Evolutionary conservation across 2,113 vertebrate species (phyloP).

Genomic region (Hemichromis elongatus): DNA sequence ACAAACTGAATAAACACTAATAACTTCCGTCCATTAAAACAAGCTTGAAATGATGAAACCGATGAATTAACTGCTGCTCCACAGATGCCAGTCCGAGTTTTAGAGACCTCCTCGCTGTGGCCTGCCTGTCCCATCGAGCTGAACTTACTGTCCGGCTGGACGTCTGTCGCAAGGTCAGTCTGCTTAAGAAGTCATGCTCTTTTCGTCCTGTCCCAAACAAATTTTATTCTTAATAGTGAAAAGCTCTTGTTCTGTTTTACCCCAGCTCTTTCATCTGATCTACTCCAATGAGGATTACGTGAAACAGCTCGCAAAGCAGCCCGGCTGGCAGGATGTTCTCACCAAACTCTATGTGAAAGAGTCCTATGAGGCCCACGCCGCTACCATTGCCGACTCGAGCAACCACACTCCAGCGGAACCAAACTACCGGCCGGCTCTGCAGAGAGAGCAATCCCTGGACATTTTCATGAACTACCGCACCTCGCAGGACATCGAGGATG

Average conservation of each 20-base stretch:
- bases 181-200: not conserved
- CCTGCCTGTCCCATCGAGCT: slow-evolving; percentile 87
- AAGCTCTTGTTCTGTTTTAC: not conserved
- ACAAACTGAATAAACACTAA: not conserved
- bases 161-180: slow-evolving; percentile 87
- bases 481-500: slow-evolving; percentile 67
- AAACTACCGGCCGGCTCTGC: slow-evolving; percentile 35
- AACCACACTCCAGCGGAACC: slow-evolving; percentile 42
- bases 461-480: slow-evolving; percentile 76
- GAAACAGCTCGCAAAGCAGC: slow-evolving; percentile 82
- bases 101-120: slow-evolving; percentile 87
- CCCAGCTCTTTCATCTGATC: slow-evolving; percentile 91
- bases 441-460: slow-evolving; percentile 56
- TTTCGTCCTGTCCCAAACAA: not conserved
- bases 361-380: slow-evolving; percentile 71
- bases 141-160: slow-evolving; percentile 85
- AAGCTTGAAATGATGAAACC: not conserved
- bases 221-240: not conserved
- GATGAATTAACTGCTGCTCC: not conserved
- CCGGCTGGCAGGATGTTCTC: slow-evolving; percentile 91
- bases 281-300: slow-evolving; percentile 83
- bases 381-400: slow-evolving; percentile 51
- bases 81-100: slow-evolving; percentile 82
- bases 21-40: not conserved
- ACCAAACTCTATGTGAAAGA: slow-evolving; percentile 94